phyloP scores from a whole-genome alignment of 2,888 invertebrate species.

The Euproctis similis region DNA sequence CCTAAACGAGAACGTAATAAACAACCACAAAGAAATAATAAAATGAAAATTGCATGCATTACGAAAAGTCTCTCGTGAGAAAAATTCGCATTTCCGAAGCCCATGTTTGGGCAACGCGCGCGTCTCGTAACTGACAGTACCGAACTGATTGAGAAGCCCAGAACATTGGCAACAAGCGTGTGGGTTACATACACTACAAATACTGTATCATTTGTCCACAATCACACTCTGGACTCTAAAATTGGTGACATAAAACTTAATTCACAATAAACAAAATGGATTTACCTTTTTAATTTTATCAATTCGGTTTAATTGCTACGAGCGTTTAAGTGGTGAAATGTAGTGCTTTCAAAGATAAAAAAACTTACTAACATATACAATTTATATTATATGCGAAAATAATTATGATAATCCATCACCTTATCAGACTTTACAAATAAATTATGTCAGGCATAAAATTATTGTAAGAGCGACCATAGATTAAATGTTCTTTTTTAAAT shows the following conservation, averaged over 20 bases:
- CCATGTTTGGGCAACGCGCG: constrained; percentile 49
- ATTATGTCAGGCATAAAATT: too few relatives aligned
- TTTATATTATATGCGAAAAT: too few relatives aligned
- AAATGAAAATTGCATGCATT: constrained; percentile 8
- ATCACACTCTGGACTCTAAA: constrained; percentile 35
- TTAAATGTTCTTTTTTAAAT: too few relatives aligned
- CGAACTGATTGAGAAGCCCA: constrained; percentile 48
- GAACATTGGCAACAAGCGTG: constrained; percentile 54
- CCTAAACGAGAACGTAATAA: too few relatives aligned
- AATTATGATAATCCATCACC: too few relatives aligned
- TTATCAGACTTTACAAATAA: too few relatives aligned
- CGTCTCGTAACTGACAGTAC: constrained; percentile 37
- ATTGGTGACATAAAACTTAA: constrained; percentile 21
- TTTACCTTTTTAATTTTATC: constrained; percentile 47
- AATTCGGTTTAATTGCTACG: constrained; percentile 42
- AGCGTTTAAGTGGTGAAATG: constrained; percentile 24
- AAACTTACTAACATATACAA: too few relatives aligned
- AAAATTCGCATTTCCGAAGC: constrained; percentile 25
- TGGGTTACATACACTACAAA: constrained; percentile 43
- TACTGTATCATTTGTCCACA: constrained; percentile 38
- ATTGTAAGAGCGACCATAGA: too few relatives aligned
- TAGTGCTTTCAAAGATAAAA: constrained; percentile 20
- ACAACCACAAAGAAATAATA: constrained; percentile 15
- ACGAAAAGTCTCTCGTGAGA: constrained; percentile 18
- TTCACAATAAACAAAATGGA: constrained; percentile 24